A percentile compares a stretch with the other conserved stretches of the same genome.
Conservation (phyloP, 2,888 invertebrate species). For the Lithophane semibrunnea region DNA sequence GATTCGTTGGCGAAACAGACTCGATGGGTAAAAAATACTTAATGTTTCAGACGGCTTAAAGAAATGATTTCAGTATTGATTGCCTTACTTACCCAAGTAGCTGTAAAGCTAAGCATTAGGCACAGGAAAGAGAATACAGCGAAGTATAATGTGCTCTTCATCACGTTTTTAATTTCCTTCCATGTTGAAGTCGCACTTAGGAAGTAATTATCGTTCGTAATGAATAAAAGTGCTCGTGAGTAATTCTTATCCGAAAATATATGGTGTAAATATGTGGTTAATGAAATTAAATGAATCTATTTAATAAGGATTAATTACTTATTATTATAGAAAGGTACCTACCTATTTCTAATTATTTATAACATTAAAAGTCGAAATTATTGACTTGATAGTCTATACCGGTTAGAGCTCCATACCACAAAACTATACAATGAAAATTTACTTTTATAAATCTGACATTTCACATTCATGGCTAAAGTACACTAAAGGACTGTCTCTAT, state of each 20-base stretch:
- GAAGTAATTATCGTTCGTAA: conserved; percentile 39
- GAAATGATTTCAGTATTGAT: not conserved
- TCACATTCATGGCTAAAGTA: too few relatives aligned
- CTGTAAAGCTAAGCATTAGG: conserved; percentile 1
- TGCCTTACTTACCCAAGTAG: not conserved
- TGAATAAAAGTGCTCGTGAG: conserved; percentile 26
- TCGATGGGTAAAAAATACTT: not conserved
- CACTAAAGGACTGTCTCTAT: too few relatives aligned
- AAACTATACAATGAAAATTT: too few relatives aligned
- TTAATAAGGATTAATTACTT: too few relatives aligned
- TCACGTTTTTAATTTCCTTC: conserved; percentile 55
- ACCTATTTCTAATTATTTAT: too few relatives aligned
- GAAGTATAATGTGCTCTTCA: conserved; percentile 30
- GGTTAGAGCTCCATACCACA: too few relatives aligned
- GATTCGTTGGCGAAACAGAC: not conserved
- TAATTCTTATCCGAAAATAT: conserved; percentile 11
- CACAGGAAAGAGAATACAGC: conserved; percentile 30
- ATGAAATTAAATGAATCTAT: not conserved
- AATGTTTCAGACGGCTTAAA: not conserved
- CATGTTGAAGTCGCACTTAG: conserved; percentile 41
- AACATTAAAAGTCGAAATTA: too few relatives aligned
- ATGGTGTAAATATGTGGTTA: too few relatives aligned
- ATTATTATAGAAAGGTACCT: not conserved
- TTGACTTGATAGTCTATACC: too few relatives aligned
- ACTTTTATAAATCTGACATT: too few relatives aligned